phyloP scores from a whole-genome alignment of 2,888 invertebrate species.

The Myopa testacea region DNA sequence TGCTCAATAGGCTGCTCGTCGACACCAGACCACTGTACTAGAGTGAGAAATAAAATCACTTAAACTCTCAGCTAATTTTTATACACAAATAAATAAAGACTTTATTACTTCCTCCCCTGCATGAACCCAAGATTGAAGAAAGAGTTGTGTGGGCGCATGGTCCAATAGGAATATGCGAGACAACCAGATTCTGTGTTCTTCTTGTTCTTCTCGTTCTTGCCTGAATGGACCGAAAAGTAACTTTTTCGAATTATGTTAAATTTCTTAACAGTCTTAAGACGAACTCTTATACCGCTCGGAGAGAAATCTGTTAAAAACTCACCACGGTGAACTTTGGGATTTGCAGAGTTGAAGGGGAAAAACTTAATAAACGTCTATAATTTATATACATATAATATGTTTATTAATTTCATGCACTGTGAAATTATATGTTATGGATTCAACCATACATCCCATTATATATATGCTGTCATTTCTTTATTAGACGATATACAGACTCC shows the following conservation, averaged over 20 bases:
- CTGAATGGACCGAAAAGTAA: background rate
- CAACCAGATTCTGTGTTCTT: background rate
- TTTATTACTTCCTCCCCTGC: too few relatives aligned
- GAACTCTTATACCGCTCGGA: background rate
- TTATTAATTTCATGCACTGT: too few relatives aligned
- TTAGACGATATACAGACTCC: too few relatives aligned
- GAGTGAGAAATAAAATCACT: constrained; percentile 13
- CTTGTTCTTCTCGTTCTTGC: background rate
- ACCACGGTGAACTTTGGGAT: background rate
- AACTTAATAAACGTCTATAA: too few relatives aligned
- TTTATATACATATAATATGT: too few relatives aligned
- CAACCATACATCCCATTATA: too few relatives aligned
- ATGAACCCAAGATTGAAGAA: background rate
- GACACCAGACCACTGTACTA: constrained; percentile 19
- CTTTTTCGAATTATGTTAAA: background rate
- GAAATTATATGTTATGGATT: too few relatives aligned
- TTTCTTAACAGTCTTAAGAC: background rate
- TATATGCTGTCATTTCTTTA: too few relatives aligned
- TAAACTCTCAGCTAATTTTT: background rate
- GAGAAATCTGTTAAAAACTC: background rate
- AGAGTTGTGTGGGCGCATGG: background rate
- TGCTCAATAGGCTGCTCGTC: too few relatives aligned
- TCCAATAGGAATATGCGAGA: background rate
- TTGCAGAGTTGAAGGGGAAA: too few relatives aligned
- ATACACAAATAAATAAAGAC: background rate